phyloP scores from a whole-genome alignment of 1,140 invertebrate species.

The Rhynchophorus ferrugineus region DNA sequence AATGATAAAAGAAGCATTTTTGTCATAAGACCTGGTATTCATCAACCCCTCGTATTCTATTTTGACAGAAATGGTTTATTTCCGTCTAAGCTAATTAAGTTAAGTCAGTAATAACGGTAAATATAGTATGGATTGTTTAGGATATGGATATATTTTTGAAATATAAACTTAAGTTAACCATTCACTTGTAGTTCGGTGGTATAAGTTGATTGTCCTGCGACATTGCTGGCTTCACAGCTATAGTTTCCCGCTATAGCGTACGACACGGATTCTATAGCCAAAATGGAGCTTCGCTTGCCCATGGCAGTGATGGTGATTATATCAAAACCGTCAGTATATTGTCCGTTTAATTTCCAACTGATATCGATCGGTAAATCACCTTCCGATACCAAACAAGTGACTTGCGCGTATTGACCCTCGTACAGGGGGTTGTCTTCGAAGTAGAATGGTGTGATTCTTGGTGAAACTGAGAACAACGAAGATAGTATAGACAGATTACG shows the following conservation, averaged over 20 bases:
- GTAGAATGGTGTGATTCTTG: conserved; percentile 60
- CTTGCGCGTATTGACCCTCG: conserved; percentile 62
- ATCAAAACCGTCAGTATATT: conserved; percentile 36
- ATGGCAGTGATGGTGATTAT: conserved; percentile 19
- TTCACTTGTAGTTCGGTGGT: conserved; percentile 27
- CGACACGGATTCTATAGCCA: conserved; percentile 66
- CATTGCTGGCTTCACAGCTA: conserved; percentile 59
- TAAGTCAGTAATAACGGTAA: no score
- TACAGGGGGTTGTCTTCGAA: conserved; percentile 59
- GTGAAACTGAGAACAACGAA: conserved; percentile 44
- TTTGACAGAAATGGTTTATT: no score
- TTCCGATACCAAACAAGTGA: conserved; percentile 65
- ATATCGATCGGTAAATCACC: conserved; percentile 48
- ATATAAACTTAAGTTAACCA: no score
- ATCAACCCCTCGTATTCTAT: no score
- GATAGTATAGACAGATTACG: background rate
- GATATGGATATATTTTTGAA: no score
- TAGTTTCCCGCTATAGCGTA: conserved; percentile 58
- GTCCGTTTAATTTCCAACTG: conserved; percentile 57
- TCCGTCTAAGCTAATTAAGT: no score
- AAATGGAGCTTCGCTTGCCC: conserved; percentile 36
- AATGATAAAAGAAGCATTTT: no score
- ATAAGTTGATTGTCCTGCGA: conserved; percentile 49
- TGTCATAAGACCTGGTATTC: no score
- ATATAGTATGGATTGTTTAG: no score